Evolutionary conservation across 2,113 vertebrate genomes (phyloP), one percentile per base, ranked within the genome.

Genomic region (Noturus placidus): DNA sequence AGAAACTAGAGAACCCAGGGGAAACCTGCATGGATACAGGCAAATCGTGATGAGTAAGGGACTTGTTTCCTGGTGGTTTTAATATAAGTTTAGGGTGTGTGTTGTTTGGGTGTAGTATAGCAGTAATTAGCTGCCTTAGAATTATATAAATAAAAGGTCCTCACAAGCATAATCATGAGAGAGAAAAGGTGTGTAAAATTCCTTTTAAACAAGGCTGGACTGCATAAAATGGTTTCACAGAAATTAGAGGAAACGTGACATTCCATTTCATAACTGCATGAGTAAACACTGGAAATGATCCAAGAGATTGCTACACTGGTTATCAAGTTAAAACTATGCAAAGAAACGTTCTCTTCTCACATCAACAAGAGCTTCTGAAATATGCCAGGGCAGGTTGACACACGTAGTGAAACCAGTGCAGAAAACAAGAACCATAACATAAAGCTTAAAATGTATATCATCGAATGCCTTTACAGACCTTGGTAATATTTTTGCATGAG

Each of bases 311-410:
- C n/a, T 78, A 14, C 46, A 86, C 57, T 50, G 56, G 8, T 46
- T 19, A 76, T 76, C 56, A 63, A 33, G 19, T 2, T 11, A n/a
- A 67, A 86, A 67, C 74, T 86, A 78, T 46, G 74, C 57, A 57
- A 46, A 20, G 8, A 30, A n/a, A 6, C 17, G 30, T 67, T 74
- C 46, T 38, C 38, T 79, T 59, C 22, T 79, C 20, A 33, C 8
- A 30, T 22, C 57, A 46, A 46, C 57, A 30, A 46, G 13, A 2
- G n/a, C 27, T 61, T 77, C 27, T 54, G 17, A 35, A 85, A 70
- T 76, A 22, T 65, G 5, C 33, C n/a, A 86, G 7, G 17, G 38
- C 10, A 17, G 27, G 35, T 63, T 86, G 27, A 52, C 15, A 8
- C 1, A 56, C 1, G 0, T 52, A 38, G 4, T 78, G 35, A 77